Conservation (phyloP, 2,113 vertebrate species). For the Cariama cristata region DNA sequence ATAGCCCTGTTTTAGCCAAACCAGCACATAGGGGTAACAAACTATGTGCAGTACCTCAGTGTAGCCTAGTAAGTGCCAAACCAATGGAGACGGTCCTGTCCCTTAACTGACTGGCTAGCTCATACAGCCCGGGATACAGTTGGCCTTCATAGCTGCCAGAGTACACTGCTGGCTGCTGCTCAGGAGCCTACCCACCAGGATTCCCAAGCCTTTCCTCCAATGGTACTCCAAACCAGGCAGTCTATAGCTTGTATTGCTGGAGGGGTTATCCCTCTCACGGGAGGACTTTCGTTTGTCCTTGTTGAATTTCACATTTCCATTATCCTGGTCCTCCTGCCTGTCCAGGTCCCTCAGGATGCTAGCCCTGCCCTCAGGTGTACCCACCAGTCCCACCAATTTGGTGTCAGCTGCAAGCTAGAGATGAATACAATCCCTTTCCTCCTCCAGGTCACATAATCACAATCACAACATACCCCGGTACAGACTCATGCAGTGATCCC, state of each 20-base stretch:
- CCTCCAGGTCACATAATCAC: neutral
- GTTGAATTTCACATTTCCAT: neutral
- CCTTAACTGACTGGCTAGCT: neutral
- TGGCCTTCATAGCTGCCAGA: neutral
- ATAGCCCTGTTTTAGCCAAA: too few relatives aligned
- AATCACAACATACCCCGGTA: too few relatives aligned
- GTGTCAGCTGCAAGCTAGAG: neutral
- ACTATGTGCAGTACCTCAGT: neutral
- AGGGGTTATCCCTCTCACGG: rapidly evolving
- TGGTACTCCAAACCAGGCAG: neutral
- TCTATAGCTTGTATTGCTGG: neutral
- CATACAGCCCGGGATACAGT: neutral
- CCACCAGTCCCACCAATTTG: rapidly evolving
- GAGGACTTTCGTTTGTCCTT: neutral
- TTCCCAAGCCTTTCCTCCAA: neutral
- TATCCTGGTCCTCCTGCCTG: rapidly evolving
- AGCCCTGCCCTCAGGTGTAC: neutral
- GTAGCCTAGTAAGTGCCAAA: neutral
- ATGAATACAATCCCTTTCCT: neutral
- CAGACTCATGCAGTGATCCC: neutral
- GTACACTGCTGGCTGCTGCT: neutral
- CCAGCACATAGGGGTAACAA: neutral
- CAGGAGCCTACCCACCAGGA: neutral
- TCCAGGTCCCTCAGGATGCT: neutral
- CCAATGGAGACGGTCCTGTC: neutral